These are phyloP conservation scores for Monoplex corrugatus DNA, from an alignment of 2,888 invertebrate genomes.

Conservation along the genomic window DNA sequence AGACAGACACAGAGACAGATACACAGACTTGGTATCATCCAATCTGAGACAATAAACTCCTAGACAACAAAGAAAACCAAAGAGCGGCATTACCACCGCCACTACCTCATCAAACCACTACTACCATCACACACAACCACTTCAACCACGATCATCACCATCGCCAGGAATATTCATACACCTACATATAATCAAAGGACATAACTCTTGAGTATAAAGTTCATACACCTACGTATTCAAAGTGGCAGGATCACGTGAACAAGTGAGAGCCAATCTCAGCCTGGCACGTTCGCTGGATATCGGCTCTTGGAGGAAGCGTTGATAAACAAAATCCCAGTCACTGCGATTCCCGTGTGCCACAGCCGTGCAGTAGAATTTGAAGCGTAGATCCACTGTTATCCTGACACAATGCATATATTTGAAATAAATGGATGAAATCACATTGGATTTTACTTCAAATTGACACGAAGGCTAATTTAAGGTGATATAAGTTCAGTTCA, in stretches of 20 bases:
- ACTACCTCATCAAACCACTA: background rate
- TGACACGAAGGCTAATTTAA: too few relatives aligned
- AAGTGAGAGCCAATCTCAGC: constrained; percentile 42
- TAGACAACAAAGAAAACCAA: background rate
- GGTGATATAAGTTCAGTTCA: too few relatives aligned
- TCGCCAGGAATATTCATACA: too few relatives aligned
- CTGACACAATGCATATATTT: background rate
- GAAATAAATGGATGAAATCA: background rate
- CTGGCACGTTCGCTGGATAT: constrained; percentile 24
- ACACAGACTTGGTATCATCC: too few relatives aligned
- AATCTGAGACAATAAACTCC: too few relatives aligned
- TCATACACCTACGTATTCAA: constrained; percentile 34
- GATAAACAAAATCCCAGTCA: constrained; percentile 37
- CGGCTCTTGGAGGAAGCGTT: constrained; percentile 8
- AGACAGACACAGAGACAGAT: too few relatives aligned
- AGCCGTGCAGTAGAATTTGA: constrained; percentile 38
- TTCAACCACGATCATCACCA: background rate
- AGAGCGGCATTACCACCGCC: background rate
- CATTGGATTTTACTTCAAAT: background rate
- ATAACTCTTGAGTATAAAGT: too few relatives aligned
- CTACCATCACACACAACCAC: background rate
- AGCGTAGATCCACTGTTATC: constrained; percentile 28
- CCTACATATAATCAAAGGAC: background rate
- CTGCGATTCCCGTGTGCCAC: background rate
- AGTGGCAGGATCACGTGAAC: constrained; percentile 39